These are phyloP conservation scores for Drosophila buzzatii DNA, from an alignment of 2,888 invertebrate species.

Conservation along the genomic window DNA sequence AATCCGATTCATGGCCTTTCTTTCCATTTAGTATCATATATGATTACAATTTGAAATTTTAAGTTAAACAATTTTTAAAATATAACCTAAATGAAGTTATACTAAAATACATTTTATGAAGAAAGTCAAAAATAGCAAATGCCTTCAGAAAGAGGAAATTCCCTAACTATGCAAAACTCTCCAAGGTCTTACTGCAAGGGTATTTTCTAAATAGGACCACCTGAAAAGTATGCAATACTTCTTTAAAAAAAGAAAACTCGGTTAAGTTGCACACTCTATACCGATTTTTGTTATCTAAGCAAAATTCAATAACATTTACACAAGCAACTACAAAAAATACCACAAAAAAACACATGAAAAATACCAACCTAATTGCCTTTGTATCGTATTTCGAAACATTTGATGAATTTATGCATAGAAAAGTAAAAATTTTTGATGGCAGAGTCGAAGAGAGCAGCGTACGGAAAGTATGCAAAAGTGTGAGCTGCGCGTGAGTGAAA, in stretches of 20 bases:
- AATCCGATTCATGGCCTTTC: background rate
- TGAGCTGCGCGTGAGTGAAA: slow-evolving; percentile 28
- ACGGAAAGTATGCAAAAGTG: slow-evolving; percentile 7
- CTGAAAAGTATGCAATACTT: slow-evolving; percentile 70
- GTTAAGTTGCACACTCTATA: slow-evolving; percentile 33
- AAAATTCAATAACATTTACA: slow-evolving; percentile 52
- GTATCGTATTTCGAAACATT: slow-evolving; percentile 80
- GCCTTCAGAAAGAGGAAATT: too few species aligned
- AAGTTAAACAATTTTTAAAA: too few species aligned
- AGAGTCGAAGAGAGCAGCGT: background rate
- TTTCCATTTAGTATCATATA: background rate
- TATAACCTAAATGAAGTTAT: too few species aligned
- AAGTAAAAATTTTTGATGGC: slow-evolving; percentile 39
- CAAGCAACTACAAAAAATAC: slow-evolving; percentile 32
- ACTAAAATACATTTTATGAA: too few species aligned
- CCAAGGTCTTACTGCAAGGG: slow-evolving; percentile 20
- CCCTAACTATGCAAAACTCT: background rate
- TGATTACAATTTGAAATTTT: too few species aligned
- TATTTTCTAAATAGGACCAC: slow-evolving; percentile 56
- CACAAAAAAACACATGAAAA: slow-evolving; percentile 28
- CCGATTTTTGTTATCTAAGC: slow-evolving; percentile 41
- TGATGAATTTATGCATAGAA: slow-evolving; percentile 73
- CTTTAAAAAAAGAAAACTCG: slow-evolving; percentile 44
- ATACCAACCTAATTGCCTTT: slow-evolving; percentile 76
- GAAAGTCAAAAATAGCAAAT: too few species aligned